Base-by-base conservation (phyloP, 2,797 vertebrate genomes). In the Mus caroli region DNA sequence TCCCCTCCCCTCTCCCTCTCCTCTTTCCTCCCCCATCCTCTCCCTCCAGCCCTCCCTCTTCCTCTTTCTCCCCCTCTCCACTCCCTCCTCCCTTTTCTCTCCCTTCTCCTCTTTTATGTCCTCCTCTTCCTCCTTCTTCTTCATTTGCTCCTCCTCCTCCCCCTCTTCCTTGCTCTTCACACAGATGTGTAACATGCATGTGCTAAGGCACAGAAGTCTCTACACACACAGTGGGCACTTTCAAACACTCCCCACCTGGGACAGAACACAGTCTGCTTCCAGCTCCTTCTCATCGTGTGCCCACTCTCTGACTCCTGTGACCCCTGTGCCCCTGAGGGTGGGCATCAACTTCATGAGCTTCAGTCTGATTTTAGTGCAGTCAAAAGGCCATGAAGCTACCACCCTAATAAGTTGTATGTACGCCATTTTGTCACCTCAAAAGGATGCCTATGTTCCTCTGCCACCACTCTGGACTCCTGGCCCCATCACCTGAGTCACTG, bases 391-490 rank as follows among this genome's bases (percentile, higher is more conserved):
- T 46, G 56, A 37, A 50, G 71, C 8, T 13, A 64, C 34, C 13
- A 2, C 73, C 11, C n/a, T 4, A 15, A 24, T 75, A 58, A 60
- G 52, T 31, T 62, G 78, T 26, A 37, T 22, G 67, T n/a, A 37
- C 17, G 17, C n/a, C 24, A 83, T 76, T 37, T 64, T 24, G 26
- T 34, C 58, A 17, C 46, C 86, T 80, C 6, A 15, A 77, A 77
- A 46, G 67, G 77, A 88, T 71, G 22, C 5, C 9, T 46, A 3
- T 13, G 9, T 46, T n/a, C 52, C 75, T 77, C 37, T 12, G 77
- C 50, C 31, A 5, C 43, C 31, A 17, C 12, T 37, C 31, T 6
- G 4, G 2, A 13, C 9, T 6, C 10, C 52, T 50, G 0, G 0
- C 31, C 10, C 56, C 6, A 24, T 75, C 31, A 5, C 11, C 26